These are phyloP conservation scores for Ornithorhynchus anatinus DNA, from an alignment of 2,113 vertebrate genomes.

Conservation along the genomic window DNA sequence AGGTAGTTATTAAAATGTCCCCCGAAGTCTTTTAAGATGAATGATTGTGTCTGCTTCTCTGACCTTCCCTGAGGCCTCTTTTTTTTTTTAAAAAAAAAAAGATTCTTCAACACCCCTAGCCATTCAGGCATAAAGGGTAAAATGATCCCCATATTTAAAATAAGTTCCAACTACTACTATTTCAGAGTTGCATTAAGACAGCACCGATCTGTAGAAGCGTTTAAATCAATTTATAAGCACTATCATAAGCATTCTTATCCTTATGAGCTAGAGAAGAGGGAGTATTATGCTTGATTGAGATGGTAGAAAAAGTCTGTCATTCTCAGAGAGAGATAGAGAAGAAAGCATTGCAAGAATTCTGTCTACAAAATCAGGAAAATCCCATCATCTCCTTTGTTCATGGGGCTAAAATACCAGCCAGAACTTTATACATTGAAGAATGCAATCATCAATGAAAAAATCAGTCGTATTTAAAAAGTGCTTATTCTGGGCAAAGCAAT, in stretches of 20 bases:
- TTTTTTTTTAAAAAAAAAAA: too few species aligned
- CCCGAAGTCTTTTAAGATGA: slow-evolving; percentile 56
- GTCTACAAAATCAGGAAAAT: neutral
- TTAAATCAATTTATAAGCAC: slow-evolving; percentile 28
- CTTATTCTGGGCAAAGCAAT: too few species aligned
- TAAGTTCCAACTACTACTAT: slow-evolving; percentile 8
- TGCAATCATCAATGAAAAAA: too few species aligned
- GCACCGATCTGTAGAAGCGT: slow-evolving; percentile 6
- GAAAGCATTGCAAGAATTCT: neutral
- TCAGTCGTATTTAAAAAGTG: too few species aligned
- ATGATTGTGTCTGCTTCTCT: slow-evolving; percentile 36
- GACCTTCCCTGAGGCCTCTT: slow-evolving; percentile 46
- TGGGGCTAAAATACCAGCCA: neutral
- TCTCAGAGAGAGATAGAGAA: neutral
- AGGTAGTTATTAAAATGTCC: slow-evolving; percentile 62
- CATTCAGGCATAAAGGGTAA: slow-evolving; percentile 41
- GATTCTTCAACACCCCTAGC: slow-evolving; percentile 26
- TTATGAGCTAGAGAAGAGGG: neutral
- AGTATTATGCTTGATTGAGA: too few species aligned
- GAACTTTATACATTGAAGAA: too few species aligned
- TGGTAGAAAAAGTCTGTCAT: too few species aligned
- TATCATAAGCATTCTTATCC: slow-evolving; percentile 14
- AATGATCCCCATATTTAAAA: too few species aligned
- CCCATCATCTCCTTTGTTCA: neutral
- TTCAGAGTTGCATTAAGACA: slow-evolving; percentile 34